Evolutionary conservation across 2,113 vertebrate genomes (phyloP), one percentile per base, ranked within the genome.

Genomic region (Lagopus muta): DNA sequence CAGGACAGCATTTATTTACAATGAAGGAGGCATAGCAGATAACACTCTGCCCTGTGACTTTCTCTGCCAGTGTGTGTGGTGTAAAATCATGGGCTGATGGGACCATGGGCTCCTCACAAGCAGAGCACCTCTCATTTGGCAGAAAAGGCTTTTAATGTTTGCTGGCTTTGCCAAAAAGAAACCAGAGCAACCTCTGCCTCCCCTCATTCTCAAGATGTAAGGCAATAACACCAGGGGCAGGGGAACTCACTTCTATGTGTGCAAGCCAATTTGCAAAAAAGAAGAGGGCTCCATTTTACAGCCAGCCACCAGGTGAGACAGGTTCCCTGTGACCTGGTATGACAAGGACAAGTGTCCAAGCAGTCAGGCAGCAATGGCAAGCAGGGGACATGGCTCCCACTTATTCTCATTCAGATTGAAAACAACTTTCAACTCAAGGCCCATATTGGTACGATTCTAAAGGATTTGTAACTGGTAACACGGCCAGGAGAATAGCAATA

Each of bases 11-110:
- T 84, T 96, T 83, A 89, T 60, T 42, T 25, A 67, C 0, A 1
- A 8, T 20, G 38, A 34, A 65, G 67, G 25, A 34, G 10, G 27
- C 81, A 94, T 75, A 60, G 90, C 72, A 62, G 93, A 91, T 71
- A 94, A 89, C 91, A 91, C 86, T 84, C 72, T 30, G 70, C 77
- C 84, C 95, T 94, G 87, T 86, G 84, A 89, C 89, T 81, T 82
- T 76, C 69, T 69, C 64, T 69, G 2, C 0, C 38, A 76, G 36
- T 2, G 1, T 34, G 87, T n/a, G 42, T 1, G 0, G 62, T 52
- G n/a, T 86, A 67, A 65, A 90, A 92, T 95, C 76, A 82, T 2
- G 6, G 50, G 87, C 82, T 82, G 91, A 87, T 5, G 6, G 47
- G 71, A 80, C 71, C 24, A 2, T 61, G 77, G 40, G 62, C 86